Evolutionary conservation across 2,888 invertebrate genomes (phyloP), one percentile per base, ranked within the genome.

Genomic region (Argynnis bischoffii): DNA sequence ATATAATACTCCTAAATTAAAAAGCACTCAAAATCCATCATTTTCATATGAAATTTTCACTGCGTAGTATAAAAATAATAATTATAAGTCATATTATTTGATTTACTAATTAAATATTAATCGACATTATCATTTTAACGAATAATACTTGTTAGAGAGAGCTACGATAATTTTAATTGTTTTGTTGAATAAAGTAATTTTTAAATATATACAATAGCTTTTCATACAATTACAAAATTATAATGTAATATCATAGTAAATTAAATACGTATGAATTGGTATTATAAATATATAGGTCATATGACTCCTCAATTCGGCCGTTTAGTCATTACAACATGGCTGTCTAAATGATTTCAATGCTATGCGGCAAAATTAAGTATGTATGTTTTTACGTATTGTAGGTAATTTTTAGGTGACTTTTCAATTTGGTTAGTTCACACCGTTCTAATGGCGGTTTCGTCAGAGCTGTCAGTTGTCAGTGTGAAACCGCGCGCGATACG

Each of bases 401-500:
- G 1, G 21, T 11, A 3, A 47, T 47, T 21, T n/a, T 57, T 51
- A 50, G 63, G 65, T 69, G 64, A 64, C 69, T 69, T 78, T 76
- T 69, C 70, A 85, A 81, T 77, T 73, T 73, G 64, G 83, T 65
- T 78, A 88, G 75, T 47, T 75, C 64, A 68, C 66, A 55, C 26
- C 26, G 53, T 66, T 66, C 61, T 55, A 15, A 46, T 35, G 35
- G 35, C 35, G 35, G 35, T 35, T 35, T 35, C 35, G 35, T 35
- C 8, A 35, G 35, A 48, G 50, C 41, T 64, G 53, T 31, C 35
- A 63, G 64, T 74, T 82, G 85, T 81, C 85, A 85, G 88, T 87
- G 63, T 76, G 78, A 75, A 78, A 78, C 75, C 78, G 86, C 81
- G 86, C 87, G 87, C 83, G 83, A 76, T 75, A 75, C 69, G 69